Evolutionary conservation across 2,113 vertebrate genomes (phyloP).

Genomic region (Parus major): DNA sequence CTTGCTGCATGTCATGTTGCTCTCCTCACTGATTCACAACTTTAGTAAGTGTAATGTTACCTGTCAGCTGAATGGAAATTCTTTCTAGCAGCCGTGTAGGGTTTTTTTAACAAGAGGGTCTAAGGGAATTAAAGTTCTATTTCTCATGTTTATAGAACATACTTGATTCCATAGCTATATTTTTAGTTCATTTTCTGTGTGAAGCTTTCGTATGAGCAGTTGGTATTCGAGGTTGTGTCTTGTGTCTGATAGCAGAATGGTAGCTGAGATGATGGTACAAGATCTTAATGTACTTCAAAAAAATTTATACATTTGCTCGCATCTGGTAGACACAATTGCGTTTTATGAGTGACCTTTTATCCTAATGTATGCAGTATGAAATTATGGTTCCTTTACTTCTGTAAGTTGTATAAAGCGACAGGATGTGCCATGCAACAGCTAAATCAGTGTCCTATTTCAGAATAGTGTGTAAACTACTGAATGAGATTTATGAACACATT

Average conservation of each 20-base stretch:
- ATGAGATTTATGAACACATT: constrained; percentile 86
- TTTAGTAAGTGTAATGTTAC: background rate
- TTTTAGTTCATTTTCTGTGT: background rate
- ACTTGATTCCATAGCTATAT: background rate
- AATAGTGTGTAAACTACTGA: constrained; percentile 89
- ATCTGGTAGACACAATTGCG: background rate
- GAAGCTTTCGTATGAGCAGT: background rate
- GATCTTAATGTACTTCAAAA: background rate
- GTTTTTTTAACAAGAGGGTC: background rate
- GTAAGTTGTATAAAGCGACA: background rate
- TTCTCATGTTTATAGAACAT: background rate
- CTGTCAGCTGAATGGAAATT: background rate
- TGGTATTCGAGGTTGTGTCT: background rate
- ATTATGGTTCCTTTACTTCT: background rate
- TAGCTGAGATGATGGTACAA: background rate
- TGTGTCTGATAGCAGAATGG: background rate
- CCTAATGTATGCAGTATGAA: background rate
- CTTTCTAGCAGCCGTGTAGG: background rate
- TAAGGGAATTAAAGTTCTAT: background rate
- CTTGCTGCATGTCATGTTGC: background rate
- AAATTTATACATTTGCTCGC: background rate
- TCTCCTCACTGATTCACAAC: background rate
- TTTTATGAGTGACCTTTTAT: background rate
- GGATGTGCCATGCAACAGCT: background rate
- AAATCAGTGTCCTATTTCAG: constrained; percentile 71